These are phyloP conservation scores for Grus americana DNA, from an alignment of 2,113 vertebrate species.

Conservation along the genomic window DNA sequence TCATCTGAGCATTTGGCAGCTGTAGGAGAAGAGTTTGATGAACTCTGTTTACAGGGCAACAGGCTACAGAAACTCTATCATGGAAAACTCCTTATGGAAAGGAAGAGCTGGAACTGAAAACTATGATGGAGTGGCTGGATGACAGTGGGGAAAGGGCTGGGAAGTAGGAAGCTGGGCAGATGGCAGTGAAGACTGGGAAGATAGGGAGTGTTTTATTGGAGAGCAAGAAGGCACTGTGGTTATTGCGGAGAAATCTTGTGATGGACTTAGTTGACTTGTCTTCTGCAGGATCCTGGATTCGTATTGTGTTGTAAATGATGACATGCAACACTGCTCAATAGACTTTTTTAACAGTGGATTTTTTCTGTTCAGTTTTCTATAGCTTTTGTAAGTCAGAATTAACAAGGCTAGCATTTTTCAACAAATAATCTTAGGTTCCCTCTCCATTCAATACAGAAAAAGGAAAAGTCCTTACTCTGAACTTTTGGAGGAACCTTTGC, in stretches of 20 bases:
- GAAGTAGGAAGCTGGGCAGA: neutral
- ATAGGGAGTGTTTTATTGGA: neutral
- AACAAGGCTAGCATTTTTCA: neutral
- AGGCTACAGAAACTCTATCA: neutral
- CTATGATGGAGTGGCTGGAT: neutral
- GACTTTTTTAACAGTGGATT: neutral
- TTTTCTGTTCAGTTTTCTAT: neutral
- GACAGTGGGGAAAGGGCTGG: neutral
- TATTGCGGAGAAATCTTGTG: neutral
- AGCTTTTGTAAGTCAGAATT: neutral
- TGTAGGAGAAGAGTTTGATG: neutral
- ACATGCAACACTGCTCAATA: neutral
- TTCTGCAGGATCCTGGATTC: neutral
- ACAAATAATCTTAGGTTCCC: neutral
- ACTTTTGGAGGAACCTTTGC: neutral
- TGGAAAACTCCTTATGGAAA: neutral
- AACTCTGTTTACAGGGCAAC: neutral
- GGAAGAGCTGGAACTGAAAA: neutral
- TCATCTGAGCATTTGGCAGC: neutral
- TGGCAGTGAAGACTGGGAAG: neutral
- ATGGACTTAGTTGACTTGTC: neutral
- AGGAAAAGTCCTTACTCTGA: neutral
- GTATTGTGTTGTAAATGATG: neutral
- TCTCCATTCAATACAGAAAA: neutral
- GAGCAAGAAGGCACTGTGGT: neutral